Conservation (phyloP, 1,140 invertebrate genomes). For the Apis cerana region DNA sequence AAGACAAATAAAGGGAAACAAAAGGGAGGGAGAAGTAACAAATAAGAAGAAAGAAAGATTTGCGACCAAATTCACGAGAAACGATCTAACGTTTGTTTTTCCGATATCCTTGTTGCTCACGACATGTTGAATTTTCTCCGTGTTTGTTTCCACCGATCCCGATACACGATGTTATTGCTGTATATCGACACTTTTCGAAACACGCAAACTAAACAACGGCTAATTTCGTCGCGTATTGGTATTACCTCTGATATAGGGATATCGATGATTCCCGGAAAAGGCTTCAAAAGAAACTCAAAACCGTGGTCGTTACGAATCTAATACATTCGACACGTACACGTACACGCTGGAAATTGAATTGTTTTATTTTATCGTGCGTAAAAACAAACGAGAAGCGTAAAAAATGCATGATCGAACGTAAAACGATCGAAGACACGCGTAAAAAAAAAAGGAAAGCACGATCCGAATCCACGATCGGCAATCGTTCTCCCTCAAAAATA, state of each 20-base stretch:
- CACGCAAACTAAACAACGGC: slow-evolving; percentile 29
- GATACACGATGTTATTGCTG: slow-evolving; percentile 2
- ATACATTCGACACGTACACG: neutral
- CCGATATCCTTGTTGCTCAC: slow-evolving; percentile 1
- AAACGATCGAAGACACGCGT: neutral
- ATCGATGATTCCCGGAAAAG: neutral
- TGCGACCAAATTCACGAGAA: neutral
- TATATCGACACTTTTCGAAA: slow-evolving; percentile 32
- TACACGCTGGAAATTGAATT: neutral
- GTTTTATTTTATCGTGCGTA: neutral
- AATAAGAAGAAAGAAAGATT: neutral
- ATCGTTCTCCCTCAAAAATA: neutral
- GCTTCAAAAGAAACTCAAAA: slow-evolving; percentile 2
- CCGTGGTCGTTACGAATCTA: neutral
- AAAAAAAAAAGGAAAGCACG: too few relatives aligned
- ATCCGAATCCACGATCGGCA: neutral
- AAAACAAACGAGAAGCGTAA: slow-evolving; percentile 22
- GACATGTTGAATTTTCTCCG: slow-evolving; percentile 31
- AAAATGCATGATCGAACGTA: slow-evolving; percentile 4
- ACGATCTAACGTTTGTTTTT: slow-evolving; percentile 3
- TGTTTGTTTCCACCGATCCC: slow-evolving; percentile 16
- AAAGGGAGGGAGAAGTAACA: too few relatives aligned
- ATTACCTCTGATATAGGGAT: neutral
- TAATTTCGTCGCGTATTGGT: neutral
- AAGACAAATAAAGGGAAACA: too few relatives aligned